Conservation (phyloP, 2,888 invertebrate species). For the Sinentomon sp. region DNA sequence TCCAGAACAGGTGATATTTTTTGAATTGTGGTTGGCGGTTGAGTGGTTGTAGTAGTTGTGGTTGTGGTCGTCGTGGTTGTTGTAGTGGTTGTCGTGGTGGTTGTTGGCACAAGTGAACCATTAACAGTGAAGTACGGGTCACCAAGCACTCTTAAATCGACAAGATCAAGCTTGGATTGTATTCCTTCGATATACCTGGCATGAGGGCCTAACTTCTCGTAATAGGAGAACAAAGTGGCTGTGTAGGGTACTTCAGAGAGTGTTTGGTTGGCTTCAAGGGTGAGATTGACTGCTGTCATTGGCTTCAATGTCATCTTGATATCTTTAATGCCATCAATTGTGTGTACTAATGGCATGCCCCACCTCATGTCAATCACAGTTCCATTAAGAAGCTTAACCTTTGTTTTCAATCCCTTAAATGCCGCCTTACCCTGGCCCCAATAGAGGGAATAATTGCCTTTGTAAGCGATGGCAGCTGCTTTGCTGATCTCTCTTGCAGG, state of each 20-base stretch:
- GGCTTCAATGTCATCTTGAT: constrained; percentile 31
- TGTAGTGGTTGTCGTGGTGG: constrained; percentile 31
- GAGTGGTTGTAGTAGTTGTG: too few species aligned
- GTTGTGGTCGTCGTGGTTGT: too few species aligned
- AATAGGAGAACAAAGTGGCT: constrained; percentile 38
- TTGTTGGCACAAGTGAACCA: constrained; percentile 47
- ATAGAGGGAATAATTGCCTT: constrained; percentile 36
- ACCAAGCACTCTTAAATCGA: constrained; percentile 38
- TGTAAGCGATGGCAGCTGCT: constrained; percentile 43
- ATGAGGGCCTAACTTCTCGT: constrained; percentile 30
- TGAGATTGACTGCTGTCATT: constrained; percentile 56
- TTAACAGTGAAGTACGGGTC: constrained; percentile 51
- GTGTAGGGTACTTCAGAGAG: constrained; percentile 44
- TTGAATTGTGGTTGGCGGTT: too few species aligned
- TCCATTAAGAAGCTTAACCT: constrained; percentile 30
- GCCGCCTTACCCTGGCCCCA: constrained; percentile 54
- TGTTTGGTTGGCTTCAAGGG: constrained; percentile 40
- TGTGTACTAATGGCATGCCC: too few species aligned
- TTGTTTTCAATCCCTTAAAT: constrained; percentile 37
- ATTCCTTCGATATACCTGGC: constrained; percentile 32
- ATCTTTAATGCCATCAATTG: too few species aligned
- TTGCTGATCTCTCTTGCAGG: constrained; percentile 25
- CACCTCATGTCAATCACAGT: constrained; percentile 38
- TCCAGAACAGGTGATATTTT: too few species aligned
- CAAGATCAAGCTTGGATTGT: constrained; percentile 17